Evolutionary conservation across 1,140 invertebrate species (phyloP).

Genomic region (Oedothorax gibbosus): DNA sequence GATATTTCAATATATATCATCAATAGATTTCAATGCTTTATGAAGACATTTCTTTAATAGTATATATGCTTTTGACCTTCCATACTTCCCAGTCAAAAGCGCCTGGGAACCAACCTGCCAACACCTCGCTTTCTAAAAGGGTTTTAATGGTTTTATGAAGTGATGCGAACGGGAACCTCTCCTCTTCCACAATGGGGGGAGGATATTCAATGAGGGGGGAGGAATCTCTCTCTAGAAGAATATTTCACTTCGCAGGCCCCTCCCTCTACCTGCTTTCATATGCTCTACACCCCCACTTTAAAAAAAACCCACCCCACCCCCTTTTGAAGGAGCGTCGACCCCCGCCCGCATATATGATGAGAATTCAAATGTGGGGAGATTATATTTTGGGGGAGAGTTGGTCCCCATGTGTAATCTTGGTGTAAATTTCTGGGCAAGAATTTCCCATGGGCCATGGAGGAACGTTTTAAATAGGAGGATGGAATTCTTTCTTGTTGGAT

Average conservation of each 20-base stretch:
- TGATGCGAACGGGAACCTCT: slow-evolving; percentile 28
- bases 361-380: slow-evolving; percentile 55
- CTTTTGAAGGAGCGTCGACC: slow-evolving; percentile 31
- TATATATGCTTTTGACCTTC: too few species aligned
- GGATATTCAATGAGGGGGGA: slow-evolving; percentile 45
- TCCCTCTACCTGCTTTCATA: slow-evolving; percentile 48
- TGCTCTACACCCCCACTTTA: neutral
- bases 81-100: too few species aligned
- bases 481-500: neutral
- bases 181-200: slow-evolving; percentile 15
- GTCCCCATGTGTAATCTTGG: slow-evolving; percentile 17
- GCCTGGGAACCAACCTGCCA: too few species aligned
- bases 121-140: neutral
- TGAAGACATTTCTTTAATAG: too few species aligned
- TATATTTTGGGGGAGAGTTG: slow-evolving; percentile 4
- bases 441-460: slow-evolving; percentile 7
- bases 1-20: too few species aligned
- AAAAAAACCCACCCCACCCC: slow-evolving; percentile 22
- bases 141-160: slow-evolving; percentile 45
- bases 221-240: slow-evolving; percentile 20
- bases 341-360: slow-evolving; percentile 41
- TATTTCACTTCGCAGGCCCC: slow-evolving; percentile 25
- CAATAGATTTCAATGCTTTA: too few species aligned
- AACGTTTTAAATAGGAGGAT: neutral
- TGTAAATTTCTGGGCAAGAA: slow-evolving; percentile 19